Evolutionary conservation across 2,888 invertebrate species (phyloP).

Genomic region (Mythimna lalbum): DNA sequence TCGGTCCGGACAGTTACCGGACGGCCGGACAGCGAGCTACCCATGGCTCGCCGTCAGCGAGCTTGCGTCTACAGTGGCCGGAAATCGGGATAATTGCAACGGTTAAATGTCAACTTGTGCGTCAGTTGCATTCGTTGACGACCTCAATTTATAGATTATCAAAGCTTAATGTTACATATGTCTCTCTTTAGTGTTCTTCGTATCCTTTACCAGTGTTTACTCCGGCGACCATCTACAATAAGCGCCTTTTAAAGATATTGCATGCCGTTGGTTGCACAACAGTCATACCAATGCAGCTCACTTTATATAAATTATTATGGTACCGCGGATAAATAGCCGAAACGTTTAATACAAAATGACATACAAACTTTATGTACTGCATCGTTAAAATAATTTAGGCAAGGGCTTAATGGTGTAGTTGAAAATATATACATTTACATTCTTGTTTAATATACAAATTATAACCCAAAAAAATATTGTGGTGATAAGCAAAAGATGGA

Average conservation of each 20-base stretch:
- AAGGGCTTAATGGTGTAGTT: background rate
- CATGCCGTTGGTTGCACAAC: conserved; percentile 53
- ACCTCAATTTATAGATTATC: background rate
- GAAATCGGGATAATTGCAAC: background rate
- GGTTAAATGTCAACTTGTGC: background rate
- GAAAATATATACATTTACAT: conserved; percentile 12
- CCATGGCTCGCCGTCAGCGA: too few relatives aligned
- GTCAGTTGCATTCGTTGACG: background rate
- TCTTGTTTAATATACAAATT: conserved; percentile 4
- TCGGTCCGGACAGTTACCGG: too few relatives aligned
- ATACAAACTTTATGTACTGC: conserved; percentile 25
- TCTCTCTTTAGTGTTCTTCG: conserved; percentile 2
- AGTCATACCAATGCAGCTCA: conserved; percentile 50
- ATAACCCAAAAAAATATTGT: background rate
- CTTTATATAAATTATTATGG: conserved; percentile 66
- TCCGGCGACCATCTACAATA: background rate
- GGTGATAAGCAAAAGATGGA: too few relatives aligned
- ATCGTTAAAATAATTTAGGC: conserved; percentile 22
- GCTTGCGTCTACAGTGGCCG: too few relatives aligned
- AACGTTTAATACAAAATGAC: conserved; percentile 34
- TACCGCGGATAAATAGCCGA: conserved; percentile 55
- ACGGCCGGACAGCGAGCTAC: too few relatives aligned
- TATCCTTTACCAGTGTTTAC: conserved; percentile 16
- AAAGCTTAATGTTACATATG: background rate
- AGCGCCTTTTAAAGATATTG: conserved; percentile 50